These are phyloP conservation scores for Onchidella celtica DNA, from an alignment of 2,888 invertebrate genomes.

Conservation along the genomic window DNA sequence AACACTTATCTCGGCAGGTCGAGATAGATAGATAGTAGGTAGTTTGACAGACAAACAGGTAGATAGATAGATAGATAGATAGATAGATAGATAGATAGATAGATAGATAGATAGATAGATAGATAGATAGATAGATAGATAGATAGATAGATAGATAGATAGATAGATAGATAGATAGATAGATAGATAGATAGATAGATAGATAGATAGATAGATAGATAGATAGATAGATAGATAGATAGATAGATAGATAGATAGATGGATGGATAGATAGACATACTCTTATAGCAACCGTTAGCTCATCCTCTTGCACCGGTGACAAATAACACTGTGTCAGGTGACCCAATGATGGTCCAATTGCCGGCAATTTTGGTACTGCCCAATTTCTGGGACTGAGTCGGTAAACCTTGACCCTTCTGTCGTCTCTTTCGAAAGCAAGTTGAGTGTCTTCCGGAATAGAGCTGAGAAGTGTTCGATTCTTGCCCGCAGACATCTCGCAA, in stretches of 20 bases:
- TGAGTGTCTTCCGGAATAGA: constrained; percentile 7
- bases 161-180: neutral
- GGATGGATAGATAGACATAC: neutral
- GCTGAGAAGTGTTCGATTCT: neutral
- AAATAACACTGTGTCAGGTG: neutral
- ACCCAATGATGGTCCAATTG: neutral
- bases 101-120: too few species aligned
- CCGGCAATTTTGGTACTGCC: constrained; percentile 9
- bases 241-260: neutral
- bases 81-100: too few species aligned
- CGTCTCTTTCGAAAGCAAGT: neutral
- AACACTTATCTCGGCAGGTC: too few species aligned
- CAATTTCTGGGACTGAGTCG: constrained; percentile 7
- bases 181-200: constrained; percentile 12
- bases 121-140: too few species aligned
- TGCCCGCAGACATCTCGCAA: constrained; percentile 9
- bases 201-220: neutral
- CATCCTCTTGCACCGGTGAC: constrained; percentile 24
- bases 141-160: too few species aligned
- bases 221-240: constrained; percentile 6
- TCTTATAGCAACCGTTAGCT: neutral
- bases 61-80: too few species aligned
- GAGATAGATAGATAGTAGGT: too few species aligned
- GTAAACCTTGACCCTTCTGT: neutral
- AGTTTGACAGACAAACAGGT: too few species aligned